phyloP scores from a whole-genome alignment of 2,797 vertebrate genomes.

The Falco peregrinus region DNA sequence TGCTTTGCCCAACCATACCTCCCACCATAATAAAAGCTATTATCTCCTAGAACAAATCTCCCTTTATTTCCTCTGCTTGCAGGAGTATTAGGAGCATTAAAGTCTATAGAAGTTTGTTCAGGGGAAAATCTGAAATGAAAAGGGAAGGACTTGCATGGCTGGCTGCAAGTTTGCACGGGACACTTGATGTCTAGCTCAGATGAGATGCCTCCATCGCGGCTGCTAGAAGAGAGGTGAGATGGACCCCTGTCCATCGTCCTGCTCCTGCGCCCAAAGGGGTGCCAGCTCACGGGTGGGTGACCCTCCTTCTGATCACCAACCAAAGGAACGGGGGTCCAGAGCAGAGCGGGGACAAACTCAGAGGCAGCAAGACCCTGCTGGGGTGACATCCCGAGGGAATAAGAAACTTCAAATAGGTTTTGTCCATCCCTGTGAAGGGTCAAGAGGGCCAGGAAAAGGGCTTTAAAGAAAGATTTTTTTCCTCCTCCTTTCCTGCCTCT shows the following conservation, averaged over 20 bases:
- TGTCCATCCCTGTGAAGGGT: neutral
- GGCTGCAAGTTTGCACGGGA: neutral
- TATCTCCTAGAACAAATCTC: neutral
- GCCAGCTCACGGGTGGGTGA: neutral
- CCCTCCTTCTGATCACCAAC: neutral
- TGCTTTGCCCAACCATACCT: neutral
- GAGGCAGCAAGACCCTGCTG: neutral
- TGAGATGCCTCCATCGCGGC: neutral
- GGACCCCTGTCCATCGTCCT: rapidly evolving
- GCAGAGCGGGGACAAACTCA: neutral
- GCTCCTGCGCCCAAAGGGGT: neutral
- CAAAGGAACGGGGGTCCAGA: rapidly evolving
- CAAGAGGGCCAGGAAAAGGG: neutral
- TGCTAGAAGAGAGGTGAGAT: neutral
- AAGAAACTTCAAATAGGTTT: neutral
- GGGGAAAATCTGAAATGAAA: neutral
- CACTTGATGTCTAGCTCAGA: neutral
- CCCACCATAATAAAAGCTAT: neutral
- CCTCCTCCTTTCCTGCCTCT: neutral
- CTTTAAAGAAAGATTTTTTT: neutral
- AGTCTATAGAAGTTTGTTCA: neutral
- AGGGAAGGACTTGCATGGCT: neutral
- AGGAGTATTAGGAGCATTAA: neutral
- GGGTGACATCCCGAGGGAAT: neutral
- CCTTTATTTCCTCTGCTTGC: neutral